Conservation (phyloP, 2,888 invertebrate species). For the Drosophila glabriapex region DNA sequence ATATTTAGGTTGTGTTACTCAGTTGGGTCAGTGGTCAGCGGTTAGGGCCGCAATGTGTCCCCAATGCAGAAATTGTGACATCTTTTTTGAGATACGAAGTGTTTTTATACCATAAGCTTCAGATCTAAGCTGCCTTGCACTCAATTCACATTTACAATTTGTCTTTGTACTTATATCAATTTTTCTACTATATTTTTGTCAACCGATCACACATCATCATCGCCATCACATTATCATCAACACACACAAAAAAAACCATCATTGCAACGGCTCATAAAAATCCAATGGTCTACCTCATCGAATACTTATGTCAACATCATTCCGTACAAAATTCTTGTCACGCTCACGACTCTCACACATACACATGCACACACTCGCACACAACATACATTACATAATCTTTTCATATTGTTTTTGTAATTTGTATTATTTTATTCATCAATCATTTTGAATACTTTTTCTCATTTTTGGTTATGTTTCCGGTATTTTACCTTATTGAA, state of each 20-base stretch:
- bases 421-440: conserved; percentile 62
- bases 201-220: conserved; percentile 37
- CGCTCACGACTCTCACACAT: conserved; percentile 47
- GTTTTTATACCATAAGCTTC: conserved; percentile 10
- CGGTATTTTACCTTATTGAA: conserved; percentile 67
- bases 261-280: conserved; percentile 48
- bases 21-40: conserved; percentile 56
- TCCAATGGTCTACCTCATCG: conserved; percentile 49
- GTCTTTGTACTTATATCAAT: conserved; percentile 13
- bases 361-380: conserved; percentile 23
- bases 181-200: conserved; percentile 50
- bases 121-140: conserved; percentile 50
- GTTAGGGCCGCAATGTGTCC: conserved; percentile 44
- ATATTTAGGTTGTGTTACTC: conserved; percentile 50
- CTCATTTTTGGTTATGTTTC: conserved; percentile 65
- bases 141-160: conserved; percentile 29
- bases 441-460: conserved; percentile 65
- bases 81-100: conserved; percentile 32
- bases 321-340: conserved; percentile 64
- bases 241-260: conserved; percentile 32
- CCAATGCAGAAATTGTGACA: conserved; percentile 66
- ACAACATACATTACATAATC: conserved; percentile 63
- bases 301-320: conserved; percentile 53
- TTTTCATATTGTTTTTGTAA: conserved; percentile 52
- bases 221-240: conserved; percentile 24